These are phyloP conservation scores for Drosophila ficusphila DNA, from an alignment of 1,140 invertebrate genomes.

Conservation along the genomic window DNA sequence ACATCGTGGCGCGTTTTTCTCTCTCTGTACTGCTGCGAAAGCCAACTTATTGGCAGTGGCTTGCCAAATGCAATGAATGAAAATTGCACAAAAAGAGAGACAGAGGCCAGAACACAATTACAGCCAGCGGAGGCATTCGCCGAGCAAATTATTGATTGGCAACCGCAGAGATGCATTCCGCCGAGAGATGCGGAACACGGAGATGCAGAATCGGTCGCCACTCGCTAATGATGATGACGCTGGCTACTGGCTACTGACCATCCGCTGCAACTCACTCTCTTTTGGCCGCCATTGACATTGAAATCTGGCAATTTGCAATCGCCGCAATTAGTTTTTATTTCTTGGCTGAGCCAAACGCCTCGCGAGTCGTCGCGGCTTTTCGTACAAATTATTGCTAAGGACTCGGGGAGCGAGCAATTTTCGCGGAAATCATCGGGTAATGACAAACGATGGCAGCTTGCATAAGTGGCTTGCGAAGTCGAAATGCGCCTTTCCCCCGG, in stretches of 20 bases:
- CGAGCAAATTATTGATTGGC: constrained; percentile 72
- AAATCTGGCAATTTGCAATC: constrained; percentile 54
- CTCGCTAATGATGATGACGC: constrained; percentile 47
- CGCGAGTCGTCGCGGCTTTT: constrained; percentile 37
- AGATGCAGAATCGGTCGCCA: constrained; percentile 22
- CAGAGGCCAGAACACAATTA: constrained; percentile 49
- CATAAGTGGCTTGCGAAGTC: constrained; percentile 21
- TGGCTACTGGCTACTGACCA: constrained; percentile 6
- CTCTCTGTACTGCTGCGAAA: constrained; percentile 19
- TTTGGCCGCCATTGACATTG: constrained; percentile 73
- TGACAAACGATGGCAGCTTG: constrained; percentile 27
- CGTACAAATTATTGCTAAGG: constrained; percentile 40
- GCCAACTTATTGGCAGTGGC: constrained; percentile 72
- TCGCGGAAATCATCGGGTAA: constrained; percentile 51
- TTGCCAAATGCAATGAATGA: constrained; percentile 73
- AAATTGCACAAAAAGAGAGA: constrained; percentile 54
- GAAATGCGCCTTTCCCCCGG: constrained; percentile 6
- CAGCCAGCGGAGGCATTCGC: constrained; percentile 46
- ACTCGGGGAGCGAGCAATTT: constrained; percentile 9
- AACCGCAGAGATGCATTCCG: constrained; percentile 50
- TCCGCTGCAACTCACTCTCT: constrained; percentile 33
- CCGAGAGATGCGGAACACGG: constrained; percentile 43
- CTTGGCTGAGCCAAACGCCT: constrained; percentile 62
- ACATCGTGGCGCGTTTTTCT: not conserved
- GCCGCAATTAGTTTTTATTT: constrained; percentile 67